Base-by-base conservation (phyloP, 1,140 invertebrate species). In the Zaprionus lachaisei region DNA sequence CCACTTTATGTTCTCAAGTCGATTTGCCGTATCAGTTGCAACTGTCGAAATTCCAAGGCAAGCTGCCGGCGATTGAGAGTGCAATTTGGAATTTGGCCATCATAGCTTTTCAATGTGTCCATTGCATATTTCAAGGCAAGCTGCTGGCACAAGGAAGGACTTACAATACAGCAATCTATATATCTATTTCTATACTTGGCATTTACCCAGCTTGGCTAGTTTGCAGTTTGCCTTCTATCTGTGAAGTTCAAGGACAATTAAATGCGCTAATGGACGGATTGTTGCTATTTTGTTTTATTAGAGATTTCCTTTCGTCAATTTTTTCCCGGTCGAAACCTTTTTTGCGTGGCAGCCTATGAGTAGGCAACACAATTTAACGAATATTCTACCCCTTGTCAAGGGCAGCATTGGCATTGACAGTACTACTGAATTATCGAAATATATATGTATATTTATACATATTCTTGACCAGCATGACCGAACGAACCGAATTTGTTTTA, bases 201-300 rank as follows among this genome's bases (percentile, higher is more conserved):
- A 61, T 49, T 77, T 72, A 14, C 38, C 47, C 67, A 76, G 51
- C 37, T 60, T 17, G 49, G 6, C 58, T 24, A 28, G 24, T 58
- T 58, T 58, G 26, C 61, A 64, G 55, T 14, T 20, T 47, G 54
- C 11, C 47, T 55, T 28, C 38, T 49, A 38, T 57, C 60, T 63
- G 17, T 62, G 57, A 63, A 77, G 74, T 77, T 77, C 74, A 77
- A 73, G 74, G 74, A 56, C 74, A 77, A 62, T 77, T 77, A 67
- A 15, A 37, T 11, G 38, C 31, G 47, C 31, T 61, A 72, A 75
- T 69, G 54, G 60, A 70, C n/a, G 28, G 47, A 58, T 17, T 49
- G 24, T 41, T 64, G 38, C 14, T 7, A 70, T 75, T 70, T 70
- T 38, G 20, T 41, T 44, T 34, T 58, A 70, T 56, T 34, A 49